Conservation (phyloP, 2,797 vertebrate genomes). For the Paramormyrops hopkinsi region DNA sequence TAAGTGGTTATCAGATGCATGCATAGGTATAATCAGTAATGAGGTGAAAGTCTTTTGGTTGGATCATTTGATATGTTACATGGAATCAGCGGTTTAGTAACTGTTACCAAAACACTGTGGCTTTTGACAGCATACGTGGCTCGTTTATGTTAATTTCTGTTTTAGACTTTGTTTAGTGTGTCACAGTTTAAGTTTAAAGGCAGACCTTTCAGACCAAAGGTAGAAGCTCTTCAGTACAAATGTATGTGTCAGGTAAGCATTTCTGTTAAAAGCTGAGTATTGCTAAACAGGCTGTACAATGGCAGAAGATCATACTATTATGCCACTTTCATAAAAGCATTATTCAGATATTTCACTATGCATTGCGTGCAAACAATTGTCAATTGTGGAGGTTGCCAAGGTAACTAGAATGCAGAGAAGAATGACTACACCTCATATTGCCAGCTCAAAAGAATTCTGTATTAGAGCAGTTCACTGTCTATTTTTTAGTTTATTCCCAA, state of each 20-base stretch:
- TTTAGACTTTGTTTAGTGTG: not conserved
- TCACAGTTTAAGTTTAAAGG: not conserved
- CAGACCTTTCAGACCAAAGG: not conserved
- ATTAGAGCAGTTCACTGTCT: not conserved
- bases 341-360: not conserved
- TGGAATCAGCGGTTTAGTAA: not conserved
- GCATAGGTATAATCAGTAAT: slow-evolving; percentile 1
- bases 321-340: not conserved
- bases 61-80: not conserved
- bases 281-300: not conserved
- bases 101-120: not conserved
- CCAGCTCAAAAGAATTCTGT: not conserved
- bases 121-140: not conserved
- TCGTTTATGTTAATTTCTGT: not conserved
- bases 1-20: not conserved
- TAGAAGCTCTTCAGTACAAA: not conserved
- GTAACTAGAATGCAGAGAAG: not conserved
- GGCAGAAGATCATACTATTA: not conserved
- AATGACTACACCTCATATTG: not conserved
- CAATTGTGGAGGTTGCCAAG: slow-evolving; percentile 21
- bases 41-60: not conserved
- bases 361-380: slow-evolving; percentile 8
- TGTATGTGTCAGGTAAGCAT: not conserved
- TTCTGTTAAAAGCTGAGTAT: not conserved
- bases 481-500: not conserved